These are phyloP conservation scores for Callaeas wilsoni DNA, from an alignment of 2,113 vertebrate species.

Conservation along the genomic window DNA sequence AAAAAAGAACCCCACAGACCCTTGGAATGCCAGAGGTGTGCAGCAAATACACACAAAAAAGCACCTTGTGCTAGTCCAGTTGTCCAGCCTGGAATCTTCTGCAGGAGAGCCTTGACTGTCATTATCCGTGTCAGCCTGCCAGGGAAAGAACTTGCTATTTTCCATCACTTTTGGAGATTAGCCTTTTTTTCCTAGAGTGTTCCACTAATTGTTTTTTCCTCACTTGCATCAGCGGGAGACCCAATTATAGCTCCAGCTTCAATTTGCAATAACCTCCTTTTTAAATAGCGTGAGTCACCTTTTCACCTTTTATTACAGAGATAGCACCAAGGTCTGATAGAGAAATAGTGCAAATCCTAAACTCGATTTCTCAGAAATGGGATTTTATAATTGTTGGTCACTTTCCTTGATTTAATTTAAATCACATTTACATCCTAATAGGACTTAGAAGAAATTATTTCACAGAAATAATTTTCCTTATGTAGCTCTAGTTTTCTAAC, in stretches of 20 bases:
- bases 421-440: slow-evolving; percentile 47
- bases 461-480: background rate
- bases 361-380: slow-evolving; percentile 40
- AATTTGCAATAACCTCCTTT: slow-evolving; percentile 64
- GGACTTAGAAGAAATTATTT: background rate
- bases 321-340: slow-evolving; percentile 29
- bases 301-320: slow-evolving; percentile 63
- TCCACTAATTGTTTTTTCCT: slow-evolving; percentile 64
- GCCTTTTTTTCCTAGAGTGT: slow-evolving; percentile 45
- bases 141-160: slow-evolving; percentile 10
- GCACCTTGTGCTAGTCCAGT: background rate
- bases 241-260: slow-evolving; percentile 64
- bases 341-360: slow-evolving; percentile 25
- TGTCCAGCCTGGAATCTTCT: background rate
- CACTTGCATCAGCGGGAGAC: slow-evolving; percentile 63
- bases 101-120: background rate
- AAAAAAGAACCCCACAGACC: background rate
- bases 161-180: slow-evolving; percentile 38
- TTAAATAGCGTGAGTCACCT: slow-evolving; percentile 59
- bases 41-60: background rate
- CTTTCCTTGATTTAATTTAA: slow-evolving; percentile 53
- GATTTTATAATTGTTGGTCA: slow-evolving; percentile 58
- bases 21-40: fast-evolving
- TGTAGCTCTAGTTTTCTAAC: background rate
- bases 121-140: background rate